These are phyloP conservation scores for Yponomeuta plumbellus DNA, from an alignment of 2,888 invertebrate genomes.

Conservation along the genomic window DNA sequence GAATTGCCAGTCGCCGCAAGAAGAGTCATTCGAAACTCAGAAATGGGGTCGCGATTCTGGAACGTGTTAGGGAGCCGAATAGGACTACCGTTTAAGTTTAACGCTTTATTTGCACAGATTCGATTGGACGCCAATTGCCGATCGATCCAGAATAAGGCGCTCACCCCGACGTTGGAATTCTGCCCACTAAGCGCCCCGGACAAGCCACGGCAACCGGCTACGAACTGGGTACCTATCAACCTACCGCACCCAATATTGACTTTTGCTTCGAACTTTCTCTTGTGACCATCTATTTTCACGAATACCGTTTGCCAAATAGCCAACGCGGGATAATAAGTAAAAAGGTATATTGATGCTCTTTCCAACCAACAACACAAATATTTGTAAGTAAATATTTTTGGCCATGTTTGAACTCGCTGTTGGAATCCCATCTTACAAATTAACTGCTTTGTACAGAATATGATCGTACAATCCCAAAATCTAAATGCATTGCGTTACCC, in stretches of 20 bases:
- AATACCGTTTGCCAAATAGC: background rate
- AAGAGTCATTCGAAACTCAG: background rate
- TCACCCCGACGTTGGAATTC: conserved; percentile 11
- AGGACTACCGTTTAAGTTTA: conserved; percentile 28
- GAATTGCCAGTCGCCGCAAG: conserved; percentile 60
- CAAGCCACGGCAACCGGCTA: conserved; percentile 54
- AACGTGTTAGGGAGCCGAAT: conserved; percentile 31
- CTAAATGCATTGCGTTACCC: background rate
- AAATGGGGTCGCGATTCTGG: conserved; percentile 51
- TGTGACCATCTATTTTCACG: conserved; percentile 27
- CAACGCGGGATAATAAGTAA: background rate
- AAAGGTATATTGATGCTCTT: background rate
- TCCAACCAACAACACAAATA: background rate
- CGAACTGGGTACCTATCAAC: conserved; percentile 39
- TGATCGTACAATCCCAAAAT: background rate
- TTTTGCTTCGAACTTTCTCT: conserved; percentile 49
- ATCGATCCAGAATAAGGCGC: background rate
- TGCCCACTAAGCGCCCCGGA: conserved; percentile 30
- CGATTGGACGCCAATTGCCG: background rate
- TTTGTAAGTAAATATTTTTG: background rate
- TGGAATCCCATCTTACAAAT: background rate
- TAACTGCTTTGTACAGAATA: background rate
- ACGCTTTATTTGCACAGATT: background rate
- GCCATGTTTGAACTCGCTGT: background rate
- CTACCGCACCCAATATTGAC: conserved; percentile 54